Percentiles rank a stretch among this genome's conserved stretches.
Conservation (phyloP, 1,140 invertebrate genomes). For the Probaryconus sp. region DNA sequence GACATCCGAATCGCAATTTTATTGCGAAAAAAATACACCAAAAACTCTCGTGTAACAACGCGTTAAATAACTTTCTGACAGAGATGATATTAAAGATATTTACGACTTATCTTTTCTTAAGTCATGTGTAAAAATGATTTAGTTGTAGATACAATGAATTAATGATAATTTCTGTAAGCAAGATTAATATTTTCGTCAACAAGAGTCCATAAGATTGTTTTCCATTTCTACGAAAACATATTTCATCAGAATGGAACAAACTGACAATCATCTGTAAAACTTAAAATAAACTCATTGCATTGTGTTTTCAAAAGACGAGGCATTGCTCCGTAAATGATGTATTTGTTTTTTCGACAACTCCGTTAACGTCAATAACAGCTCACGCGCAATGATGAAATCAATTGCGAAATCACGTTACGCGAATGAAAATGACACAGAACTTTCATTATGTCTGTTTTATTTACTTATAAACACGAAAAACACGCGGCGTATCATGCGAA, state of each 20-base stretch:
- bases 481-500: slow-evolving; percentile 45
- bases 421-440: slow-evolving; percentile 3
- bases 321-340: not conserved
- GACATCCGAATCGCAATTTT: too few species aligned
- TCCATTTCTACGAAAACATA: slow-evolving; percentile 24
- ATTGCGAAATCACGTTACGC: slow-evolving; percentile 34
- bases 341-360: slow-evolving; percentile 4
- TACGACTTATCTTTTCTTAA: too few species aligned
- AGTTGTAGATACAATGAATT: not conserved
- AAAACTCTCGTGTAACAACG: too few species aligned
- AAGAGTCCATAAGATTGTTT: too few species aligned
- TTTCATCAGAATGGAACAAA: slow-evolving; percentile 29
- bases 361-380: slow-evolving; percentile 26
- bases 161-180: not conserved
- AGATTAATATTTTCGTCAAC: not conserved
- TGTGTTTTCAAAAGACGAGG: slow-evolving; percentile 8
- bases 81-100: too few species aligned
- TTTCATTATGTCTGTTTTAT: slow-evolving; percentile 16
- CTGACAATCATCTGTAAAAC: slow-evolving; percentile 7
- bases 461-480: slow-evolving; percentile 34
- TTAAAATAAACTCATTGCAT: not conserved
- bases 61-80: too few species aligned
- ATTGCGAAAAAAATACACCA: too few species aligned
- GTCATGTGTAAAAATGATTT: too few species aligned
- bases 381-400: slow-evolving; percentile 16